phyloP scores from a whole-genome alignment of 2,888 invertebrate genomes.

The Perizoma flavofasciatum region DNA sequence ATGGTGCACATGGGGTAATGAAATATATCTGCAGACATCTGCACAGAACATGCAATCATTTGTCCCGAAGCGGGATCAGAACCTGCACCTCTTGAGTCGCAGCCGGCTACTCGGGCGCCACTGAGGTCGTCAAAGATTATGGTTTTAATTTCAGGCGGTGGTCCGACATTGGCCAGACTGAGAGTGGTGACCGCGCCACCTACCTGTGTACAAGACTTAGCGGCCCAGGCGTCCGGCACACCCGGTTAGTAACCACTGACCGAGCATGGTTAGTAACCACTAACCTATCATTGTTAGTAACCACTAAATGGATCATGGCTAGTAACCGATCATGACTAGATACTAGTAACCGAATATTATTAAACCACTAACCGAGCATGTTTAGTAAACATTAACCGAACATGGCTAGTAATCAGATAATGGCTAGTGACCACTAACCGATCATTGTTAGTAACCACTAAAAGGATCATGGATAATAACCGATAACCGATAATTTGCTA shows the following conservation, averaged over 20 bases:
- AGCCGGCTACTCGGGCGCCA: no score
- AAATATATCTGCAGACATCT: no score
- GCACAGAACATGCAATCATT: no score
- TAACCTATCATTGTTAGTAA: no score
- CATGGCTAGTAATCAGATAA: background rate
- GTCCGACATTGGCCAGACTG: constrained; percentile 88
- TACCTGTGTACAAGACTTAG: constrained; percentile 83
- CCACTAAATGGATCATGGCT: no score
- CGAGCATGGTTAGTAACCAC: no score
- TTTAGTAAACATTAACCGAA: background rate
- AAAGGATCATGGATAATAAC: background rate
- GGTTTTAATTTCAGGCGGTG: constrained; percentile 61
- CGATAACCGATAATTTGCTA: background rate
- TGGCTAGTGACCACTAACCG: no score
- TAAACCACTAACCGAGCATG: background rate
- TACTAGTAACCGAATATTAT: no score
- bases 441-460: background rate
- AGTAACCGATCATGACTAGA: no score
- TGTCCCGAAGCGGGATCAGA: no score
- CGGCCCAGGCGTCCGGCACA: constrained; percentile 52
- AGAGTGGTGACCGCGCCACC: constrained; percentile 88
- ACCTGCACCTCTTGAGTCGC: no score
- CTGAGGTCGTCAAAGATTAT: background rate
- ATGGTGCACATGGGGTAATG: no score
- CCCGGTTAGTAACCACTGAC: constrained; percentile 43